A percentile compares a stretch with the other conserved stretches of the same genome.
Conservation (phyloP, 2,113 vertebrate species). For the Rana temporaria region DNA sequence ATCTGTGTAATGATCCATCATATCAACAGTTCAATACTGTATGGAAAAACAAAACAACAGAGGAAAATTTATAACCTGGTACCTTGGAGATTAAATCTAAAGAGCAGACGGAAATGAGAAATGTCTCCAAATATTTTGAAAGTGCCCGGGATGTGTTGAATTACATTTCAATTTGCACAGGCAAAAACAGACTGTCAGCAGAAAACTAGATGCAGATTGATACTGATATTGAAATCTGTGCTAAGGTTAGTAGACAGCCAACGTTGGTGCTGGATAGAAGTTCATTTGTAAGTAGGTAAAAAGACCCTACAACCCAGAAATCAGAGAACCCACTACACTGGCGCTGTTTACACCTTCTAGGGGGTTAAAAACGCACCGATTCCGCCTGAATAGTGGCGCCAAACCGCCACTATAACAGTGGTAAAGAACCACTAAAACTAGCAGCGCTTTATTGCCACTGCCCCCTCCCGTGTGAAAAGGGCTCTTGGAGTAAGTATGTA, state of each 20-base stretch:
- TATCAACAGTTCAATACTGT: background rate
- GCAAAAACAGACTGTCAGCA: conserved; percentile 5
- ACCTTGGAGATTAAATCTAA: conserved; percentile 35
- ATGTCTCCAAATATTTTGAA: conserved; percentile 44
- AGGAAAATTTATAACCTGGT: conserved; percentile 15
- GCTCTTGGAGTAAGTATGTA: too few species aligned
- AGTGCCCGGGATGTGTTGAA: conserved; percentile 14
- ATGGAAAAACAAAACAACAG: conserved; percentile 6
- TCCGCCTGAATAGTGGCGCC: too few species aligned
- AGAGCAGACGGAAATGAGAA: conserved; percentile 37
- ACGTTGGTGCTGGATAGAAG: background rate
- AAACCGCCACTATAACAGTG: too few species aligned
- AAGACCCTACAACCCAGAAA: too few species aligned
- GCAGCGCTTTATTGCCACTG: too few species aligned
- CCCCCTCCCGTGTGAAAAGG: too few species aligned
- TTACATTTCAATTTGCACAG: conserved; percentile 25
- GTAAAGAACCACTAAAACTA: too few species aligned
- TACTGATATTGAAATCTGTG: background rate
- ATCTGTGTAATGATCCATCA: background rate
- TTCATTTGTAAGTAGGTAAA: too few species aligned
- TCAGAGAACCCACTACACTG: too few species aligned
- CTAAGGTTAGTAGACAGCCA: background rate
- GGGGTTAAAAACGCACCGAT: too few species aligned
- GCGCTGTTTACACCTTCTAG: too few species aligned
- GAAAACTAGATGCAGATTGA: background rate